A percentile compares a stretch with the other conserved stretches of the same genome.
These are phyloP conservation scores for Antheraea assamensis DNA, from an alignment of 2,888 invertebrate genomes.

Conservation along the genomic window DNA sequence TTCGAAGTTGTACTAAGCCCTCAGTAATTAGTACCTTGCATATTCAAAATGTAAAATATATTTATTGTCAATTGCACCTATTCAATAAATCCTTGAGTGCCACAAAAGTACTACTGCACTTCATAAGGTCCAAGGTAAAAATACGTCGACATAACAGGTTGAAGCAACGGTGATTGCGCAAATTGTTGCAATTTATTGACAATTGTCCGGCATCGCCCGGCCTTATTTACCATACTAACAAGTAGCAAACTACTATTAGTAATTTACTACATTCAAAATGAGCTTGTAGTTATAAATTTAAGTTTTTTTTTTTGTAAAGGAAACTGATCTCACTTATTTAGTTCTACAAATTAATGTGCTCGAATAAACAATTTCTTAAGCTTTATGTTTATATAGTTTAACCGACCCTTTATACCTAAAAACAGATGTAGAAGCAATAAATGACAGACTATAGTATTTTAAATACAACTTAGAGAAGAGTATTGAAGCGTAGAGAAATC, in stretches of 20 bases:
- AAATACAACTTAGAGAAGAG: no score
- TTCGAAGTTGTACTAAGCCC: no score
- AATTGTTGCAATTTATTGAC: slow-evolving; percentile 21
- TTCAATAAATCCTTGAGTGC: background rate
- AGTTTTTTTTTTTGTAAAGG: background rate
- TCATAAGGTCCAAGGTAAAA: slow-evolving; percentile 8
- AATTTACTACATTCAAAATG: background rate
- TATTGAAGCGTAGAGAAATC: no score
- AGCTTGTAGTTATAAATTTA: background rate
- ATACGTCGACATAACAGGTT: slow-evolving; percentile 2
- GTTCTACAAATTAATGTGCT: no score
- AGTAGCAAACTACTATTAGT: slow-evolving; percentile 7
- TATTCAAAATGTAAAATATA: no score
- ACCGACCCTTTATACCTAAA: background rate
- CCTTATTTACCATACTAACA: slow-evolving; percentile 9
- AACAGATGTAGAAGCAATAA: no score
- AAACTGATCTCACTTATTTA: no score
- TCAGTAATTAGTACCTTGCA: no score
- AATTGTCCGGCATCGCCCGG: slow-evolving; percentile 15
- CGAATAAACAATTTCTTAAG: no score
- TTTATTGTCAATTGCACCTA: background rate
- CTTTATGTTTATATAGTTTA: background rate
- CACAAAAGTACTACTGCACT: slow-evolving; percentile 1
- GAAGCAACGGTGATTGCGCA: slow-evolving; percentile 16
- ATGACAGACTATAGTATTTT: no score